A percentile compares a stretch with the other conserved stretches of the same genome.
Conservation (phyloP, 2,113 vertebrate species). For the Heliornis fulica region DNA sequence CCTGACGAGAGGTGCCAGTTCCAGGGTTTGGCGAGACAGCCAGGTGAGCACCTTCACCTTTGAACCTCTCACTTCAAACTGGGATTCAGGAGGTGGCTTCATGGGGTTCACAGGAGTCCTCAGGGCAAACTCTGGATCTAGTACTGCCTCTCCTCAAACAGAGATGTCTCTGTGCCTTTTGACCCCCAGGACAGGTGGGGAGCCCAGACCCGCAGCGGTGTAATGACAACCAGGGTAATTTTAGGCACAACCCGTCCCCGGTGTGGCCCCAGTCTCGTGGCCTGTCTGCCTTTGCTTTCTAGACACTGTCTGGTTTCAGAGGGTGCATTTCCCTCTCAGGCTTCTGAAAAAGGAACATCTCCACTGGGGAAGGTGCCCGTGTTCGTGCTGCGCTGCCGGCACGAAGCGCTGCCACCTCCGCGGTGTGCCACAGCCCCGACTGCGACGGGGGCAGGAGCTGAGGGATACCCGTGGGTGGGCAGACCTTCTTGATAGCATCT, state of each 20-base stretch:
- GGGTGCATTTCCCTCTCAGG: fast-evolving
- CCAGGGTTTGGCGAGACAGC: conserved; percentile 62
- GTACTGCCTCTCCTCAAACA: not conserved
- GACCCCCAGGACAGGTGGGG: not conserved
- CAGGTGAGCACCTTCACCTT: conserved; percentile 65
- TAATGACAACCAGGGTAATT: not conserved
- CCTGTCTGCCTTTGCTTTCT: not conserved
- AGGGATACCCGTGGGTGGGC: not conserved
- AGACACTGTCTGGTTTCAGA: not conserved
- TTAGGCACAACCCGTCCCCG: not conserved
- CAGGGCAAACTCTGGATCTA: not conserved
- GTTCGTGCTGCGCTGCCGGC: not conserved
- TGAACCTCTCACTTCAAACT: not conserved
- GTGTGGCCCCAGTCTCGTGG: not conserved
- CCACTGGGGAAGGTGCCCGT: not conserved
- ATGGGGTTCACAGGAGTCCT: not conserved
- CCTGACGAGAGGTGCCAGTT: conserved; percentile 73
- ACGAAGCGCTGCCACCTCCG: not conserved
- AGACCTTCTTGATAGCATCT: not conserved
- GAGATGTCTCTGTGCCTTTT: not conserved
- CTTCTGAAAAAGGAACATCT: not conserved
- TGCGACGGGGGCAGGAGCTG: not conserved
- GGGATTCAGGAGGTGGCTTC: not conserved
- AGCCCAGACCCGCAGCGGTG: not conserved
- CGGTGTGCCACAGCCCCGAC: fast-evolving